Percentiles rank a stretch among this genome's conserved stretches.
phyloP scores from a whole-genome alignment of 1,140 invertebrate genomes.

The Cydia amplana region DNA sequence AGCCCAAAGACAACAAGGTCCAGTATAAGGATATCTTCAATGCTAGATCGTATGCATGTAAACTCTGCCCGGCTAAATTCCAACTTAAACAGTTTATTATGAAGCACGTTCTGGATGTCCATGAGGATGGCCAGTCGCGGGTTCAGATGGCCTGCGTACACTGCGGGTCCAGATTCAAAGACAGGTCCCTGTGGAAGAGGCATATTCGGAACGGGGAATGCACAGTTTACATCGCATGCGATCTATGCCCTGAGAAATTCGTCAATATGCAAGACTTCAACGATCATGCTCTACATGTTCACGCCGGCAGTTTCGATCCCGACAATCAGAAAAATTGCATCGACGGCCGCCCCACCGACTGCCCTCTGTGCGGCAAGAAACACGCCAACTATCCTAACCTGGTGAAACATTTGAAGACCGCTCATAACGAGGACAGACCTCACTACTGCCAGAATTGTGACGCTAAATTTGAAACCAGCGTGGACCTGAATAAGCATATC shows the following conservation, averaged over 20 bases:
- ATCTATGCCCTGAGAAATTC: constrained; percentile 77
- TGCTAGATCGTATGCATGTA: constrained; percentile 75
- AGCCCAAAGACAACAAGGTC: constrained; percentile 63
- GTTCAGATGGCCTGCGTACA: constrained; percentile 71
- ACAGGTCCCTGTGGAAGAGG: constrained; percentile 72
- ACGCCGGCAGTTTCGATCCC: constrained; percentile 69
- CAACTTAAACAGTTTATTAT: constrained; percentile 78
- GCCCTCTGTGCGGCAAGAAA: constrained; percentile 78
- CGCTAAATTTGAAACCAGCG: constrained; percentile 70
- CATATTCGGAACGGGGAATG: constrained; percentile 77
- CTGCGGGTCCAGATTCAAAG: constrained; percentile 72
- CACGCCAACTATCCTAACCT: constrained; percentile 79
- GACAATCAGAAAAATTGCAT: constrained; percentile 70
- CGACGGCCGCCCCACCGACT: constrained; percentile 74
- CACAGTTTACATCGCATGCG: constrained; percentile 75
- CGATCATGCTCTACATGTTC: constrained; percentile 72
- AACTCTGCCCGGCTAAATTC: constrained; percentile 76
- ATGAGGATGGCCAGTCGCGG: constrained; percentile 72
- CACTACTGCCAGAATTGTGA: constrained; percentile 77
- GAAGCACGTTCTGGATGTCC: constrained; percentile 77
- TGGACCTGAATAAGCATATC: constrained; percentile 76
- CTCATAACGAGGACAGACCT: constrained; percentile 74
- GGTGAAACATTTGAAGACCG: constrained; percentile 78
- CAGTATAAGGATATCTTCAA: constrained; percentile 78
- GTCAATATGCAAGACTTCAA: constrained; percentile 75